Percentiles rank a stretch among this genome's conserved stretches.
Conservation (phyloP, 2,797 vertebrate genomes). For the Synaphobranchus kaupii region DNA sequence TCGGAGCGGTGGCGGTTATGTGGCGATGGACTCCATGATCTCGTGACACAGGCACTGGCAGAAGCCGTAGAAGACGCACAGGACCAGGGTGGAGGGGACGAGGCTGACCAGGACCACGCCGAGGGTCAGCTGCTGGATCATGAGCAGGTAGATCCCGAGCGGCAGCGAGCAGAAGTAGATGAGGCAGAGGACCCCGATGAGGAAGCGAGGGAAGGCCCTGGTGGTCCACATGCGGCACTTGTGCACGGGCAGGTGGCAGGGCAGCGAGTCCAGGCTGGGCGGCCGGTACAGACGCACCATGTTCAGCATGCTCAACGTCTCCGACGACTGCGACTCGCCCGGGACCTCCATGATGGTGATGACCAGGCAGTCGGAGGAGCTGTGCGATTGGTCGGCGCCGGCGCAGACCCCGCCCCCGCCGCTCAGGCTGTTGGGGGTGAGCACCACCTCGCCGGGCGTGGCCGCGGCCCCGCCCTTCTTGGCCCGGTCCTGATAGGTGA, state of each 20-base stretch:
- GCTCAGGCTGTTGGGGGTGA: conserved; percentile 76
- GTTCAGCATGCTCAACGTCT: conserved; percentile 77
- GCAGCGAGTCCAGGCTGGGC: conserved; percentile 72
- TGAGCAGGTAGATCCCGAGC: conserved; percentile 87
- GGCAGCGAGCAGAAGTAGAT: conserved; percentile 89
- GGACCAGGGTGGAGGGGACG: conserved; percentile 84
- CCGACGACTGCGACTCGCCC: conserved; percentile 71
- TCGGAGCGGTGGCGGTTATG: conserved; percentile 37
- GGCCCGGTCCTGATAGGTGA: conserved; percentile 69
- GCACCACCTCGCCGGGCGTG: conserved; percentile 74
- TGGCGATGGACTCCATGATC: conserved; percentile 67
- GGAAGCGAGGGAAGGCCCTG: conserved; percentile 75
- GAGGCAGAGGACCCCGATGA: conserved; percentile 82
- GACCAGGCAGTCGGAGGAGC: conserved; percentile 82
- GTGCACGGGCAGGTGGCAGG: conserved; percentile 70
- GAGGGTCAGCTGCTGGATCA: conserved; percentile 80
- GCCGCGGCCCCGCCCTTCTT: conserved; percentile 48
- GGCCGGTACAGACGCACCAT: conserved; percentile 79
- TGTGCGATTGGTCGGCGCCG: conserved; percentile 54
- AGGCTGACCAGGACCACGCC: conserved; percentile 83
- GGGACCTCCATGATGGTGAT: conserved; percentile 88
- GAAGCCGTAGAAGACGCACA: conserved; percentile 83
- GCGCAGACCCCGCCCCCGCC: conserved; percentile 36
- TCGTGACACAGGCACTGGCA: conserved; percentile 87
- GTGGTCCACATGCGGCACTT: conserved; percentile 77